Base-by-base conservation (phyloP, 2,113 vertebrate genomes). In the Macquaria ambigua region DNA sequence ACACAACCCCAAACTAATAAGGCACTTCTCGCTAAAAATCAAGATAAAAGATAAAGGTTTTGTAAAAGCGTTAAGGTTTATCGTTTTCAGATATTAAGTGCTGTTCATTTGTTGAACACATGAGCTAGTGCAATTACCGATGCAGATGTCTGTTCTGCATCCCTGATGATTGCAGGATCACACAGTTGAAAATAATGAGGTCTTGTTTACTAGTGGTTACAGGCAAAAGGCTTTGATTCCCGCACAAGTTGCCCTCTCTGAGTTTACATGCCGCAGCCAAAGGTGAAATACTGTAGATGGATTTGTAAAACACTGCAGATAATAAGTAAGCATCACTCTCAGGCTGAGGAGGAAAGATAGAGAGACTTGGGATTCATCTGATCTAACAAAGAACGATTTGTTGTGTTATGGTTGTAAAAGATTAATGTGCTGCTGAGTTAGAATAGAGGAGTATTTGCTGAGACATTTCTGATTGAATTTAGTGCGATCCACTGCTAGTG, bases 141-240 rank as follows among this genome's bases (percentile, higher is more conserved):
- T 85, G 83, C 85, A 82, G 81, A 88, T 73, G 86, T 84, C 83
- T 86, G 84, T 61, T 87, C 73, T 68, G 28, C 70, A 77, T 88
- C 71, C 89, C 79, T 28, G 79, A 83, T 90, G 87, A 93, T 66
- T 92, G 81, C 87, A 46, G 62, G 79, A 89, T 91, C 77, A 92
- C 86, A 87, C 81, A 9, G 74, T 74, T 55, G 67, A 71, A 90
- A 92, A 94, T 93, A 94, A 94, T 90, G 84, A 94, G 90, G 81
- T 85, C 88, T 93, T 87, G 85, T 91, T 93, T 91, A 88, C 81
- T 18, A 46, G 41, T 50, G 70, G 88, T 86, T 86, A 55, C 85
- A 90, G 67, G 66, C 80, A 81, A 84, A 73, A 76, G 31, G 50
- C 88, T 92, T 91, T 88, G 88, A 93, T 90, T 90, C 81, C 84